Evolutionary conservation across 1,140 invertebrate species (phyloP), one percentile per base, ranked within the genome.

Genomic region (Drosophila ogumai): DNA sequence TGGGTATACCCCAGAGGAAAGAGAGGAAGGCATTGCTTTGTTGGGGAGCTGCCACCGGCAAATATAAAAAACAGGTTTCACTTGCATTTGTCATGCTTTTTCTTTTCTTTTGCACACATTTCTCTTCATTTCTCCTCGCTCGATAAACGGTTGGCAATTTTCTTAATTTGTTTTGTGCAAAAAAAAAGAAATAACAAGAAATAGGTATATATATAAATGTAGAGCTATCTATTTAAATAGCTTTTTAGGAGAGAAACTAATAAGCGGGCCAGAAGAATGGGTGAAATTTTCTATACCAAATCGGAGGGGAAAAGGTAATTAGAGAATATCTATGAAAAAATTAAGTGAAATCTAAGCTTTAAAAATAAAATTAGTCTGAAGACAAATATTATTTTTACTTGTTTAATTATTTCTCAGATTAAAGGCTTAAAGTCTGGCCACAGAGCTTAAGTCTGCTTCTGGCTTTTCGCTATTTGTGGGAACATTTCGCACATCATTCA

Each of bases 81-180:
- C 54, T 65, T 73, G 79, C 79, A 88, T 86, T 86, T 82, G 82
- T 86, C 77, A 86, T 86, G 82, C 71, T 86, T 87, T 86, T 84
- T 84, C 66, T 81, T 81, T 68, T 54, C 58, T 66, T 81, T 63
- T 54, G 56, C 56, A 61, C 28, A 65, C 44, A 41, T 74, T 56
- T 54, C 52, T n/a, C 34, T 38, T 60, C 46, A 64, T 68, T 68
- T 68, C 47, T 65, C 46, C 54, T 50, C 40, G 52, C 52, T 49
- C 56, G 56, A 59, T 66, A 82, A 82, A 79, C 61, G 55, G 54
- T 66, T 74, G 67, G 74, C 81, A 84, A 84, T 84, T 84, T 84
- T 85, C 76, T 73, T 68, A 40, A 76, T 76, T 79, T 75, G 46
- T 79, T 79, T 66, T 61, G 38, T 56, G 52, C 50, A 63, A 73